These are phyloP conservation scores for Phalacrocorax aristotelis DNA, from an alignment of 2,113 vertebrate genomes.

Conservation along the genomic window DNA sequence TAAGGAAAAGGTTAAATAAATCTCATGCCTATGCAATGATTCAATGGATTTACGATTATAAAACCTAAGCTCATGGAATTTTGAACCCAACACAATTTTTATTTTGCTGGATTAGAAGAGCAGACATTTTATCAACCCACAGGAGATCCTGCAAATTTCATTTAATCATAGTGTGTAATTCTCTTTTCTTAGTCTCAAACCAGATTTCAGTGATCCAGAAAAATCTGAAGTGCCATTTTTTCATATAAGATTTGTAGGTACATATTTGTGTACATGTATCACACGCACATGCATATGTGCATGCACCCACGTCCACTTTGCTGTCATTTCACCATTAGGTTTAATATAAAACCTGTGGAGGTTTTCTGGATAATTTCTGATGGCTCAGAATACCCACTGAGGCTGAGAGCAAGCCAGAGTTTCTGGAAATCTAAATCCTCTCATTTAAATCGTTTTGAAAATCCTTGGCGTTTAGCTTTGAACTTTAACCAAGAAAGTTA, in stretches of 20 bases:
- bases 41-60: background rate
- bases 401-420: conserved; percentile 66
- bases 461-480: conserved; percentile 86
- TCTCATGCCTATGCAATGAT: background rate
- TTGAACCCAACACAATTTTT: conserved; percentile 1
- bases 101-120: background rate
- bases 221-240: background rate
- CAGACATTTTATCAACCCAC: background rate
- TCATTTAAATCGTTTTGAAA: conserved; percentile 79
- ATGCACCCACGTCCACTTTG: background rate
- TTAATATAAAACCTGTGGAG: conserved; percentile 31
- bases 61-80: background rate
- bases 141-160: background rate
- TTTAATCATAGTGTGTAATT: background rate
- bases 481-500: conserved; percentile 93
- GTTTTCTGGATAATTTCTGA: conserved; percentile 60
- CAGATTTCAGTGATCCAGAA: background rate
- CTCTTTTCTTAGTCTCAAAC: background rate
- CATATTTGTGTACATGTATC: background rate
- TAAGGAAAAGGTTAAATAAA: background rate
- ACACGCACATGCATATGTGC: background rate
- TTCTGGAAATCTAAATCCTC: conserved; percentile 77
- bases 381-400: conserved; percentile 65
- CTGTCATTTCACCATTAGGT: background rate
- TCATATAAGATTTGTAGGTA: background rate